These are phyloP conservation scores for Thamnophis sirtalis DNA, from an alignment of 2,113 vertebrate species.

Conservation along the genomic window DNA sequence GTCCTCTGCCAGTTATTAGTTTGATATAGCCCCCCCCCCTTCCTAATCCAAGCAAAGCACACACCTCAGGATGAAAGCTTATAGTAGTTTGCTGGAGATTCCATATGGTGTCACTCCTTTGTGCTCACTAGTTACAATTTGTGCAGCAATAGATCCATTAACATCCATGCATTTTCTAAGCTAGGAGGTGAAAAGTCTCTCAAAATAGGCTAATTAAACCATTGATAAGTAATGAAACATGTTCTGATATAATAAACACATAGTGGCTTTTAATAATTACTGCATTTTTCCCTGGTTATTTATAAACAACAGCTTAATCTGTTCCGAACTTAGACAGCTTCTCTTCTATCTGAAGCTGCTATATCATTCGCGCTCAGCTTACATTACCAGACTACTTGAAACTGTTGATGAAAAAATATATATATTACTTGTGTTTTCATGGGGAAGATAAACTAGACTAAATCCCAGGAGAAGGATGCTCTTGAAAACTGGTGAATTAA, in stretches of 20 bases:
- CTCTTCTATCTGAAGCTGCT: neutral
- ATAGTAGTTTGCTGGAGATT: neutral
- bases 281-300: neutral
- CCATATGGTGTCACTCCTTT: neutral
- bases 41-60: neutral
- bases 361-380: neutral
- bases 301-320: neutral
- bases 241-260: neutral
- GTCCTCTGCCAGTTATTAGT: neutral
- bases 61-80: neutral
- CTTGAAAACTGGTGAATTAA: neutral
- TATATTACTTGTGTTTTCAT: neutral
- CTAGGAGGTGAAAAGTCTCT: neutral
- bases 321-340: neutral
- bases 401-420: neutral
- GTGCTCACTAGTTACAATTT: neutral
- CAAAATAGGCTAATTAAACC: neutral
- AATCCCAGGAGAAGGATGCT: neutral
- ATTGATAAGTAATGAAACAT: neutral
- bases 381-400: neutral
- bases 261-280: neutral
- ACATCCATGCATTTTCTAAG: neutral
- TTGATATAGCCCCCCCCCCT: neutral
- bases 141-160: neutral
- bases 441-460: neutral